A percentile compares a stretch with the other conserved stretches of the same genome.
phyloP scores from a whole-genome alignment of 2,113 vertebrate species.

The Nannospalax galili region DNA sequence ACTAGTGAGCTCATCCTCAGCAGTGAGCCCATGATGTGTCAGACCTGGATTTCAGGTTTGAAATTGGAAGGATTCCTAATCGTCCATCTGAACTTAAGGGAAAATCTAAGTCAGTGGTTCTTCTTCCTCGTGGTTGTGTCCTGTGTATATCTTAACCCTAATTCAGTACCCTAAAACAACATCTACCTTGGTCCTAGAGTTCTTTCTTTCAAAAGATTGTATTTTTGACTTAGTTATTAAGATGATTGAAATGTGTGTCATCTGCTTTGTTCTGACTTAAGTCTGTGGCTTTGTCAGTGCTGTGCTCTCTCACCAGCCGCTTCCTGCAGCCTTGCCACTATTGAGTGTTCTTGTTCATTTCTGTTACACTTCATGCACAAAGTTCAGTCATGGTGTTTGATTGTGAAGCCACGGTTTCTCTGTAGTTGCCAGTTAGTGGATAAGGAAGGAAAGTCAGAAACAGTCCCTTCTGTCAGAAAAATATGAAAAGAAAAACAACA shows the following conservation, averaged over 20 bases:
- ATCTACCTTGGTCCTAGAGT: slow-evolving; percentile 66
- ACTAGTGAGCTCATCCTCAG: background rate
- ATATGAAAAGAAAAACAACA: background rate
- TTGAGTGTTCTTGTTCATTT: background rate
- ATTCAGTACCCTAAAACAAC: slow-evolving; percentile 5
- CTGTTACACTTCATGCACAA: background rate
- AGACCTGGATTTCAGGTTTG: background rate
- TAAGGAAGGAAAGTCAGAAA: background rate
- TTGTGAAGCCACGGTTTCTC: background rate
- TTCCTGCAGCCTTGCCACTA: background rate
- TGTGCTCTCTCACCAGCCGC: background rate
- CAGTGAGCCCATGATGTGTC: background rate
- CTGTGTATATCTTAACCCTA: slow-evolving; percentile 28
- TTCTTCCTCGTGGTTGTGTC: background rate
- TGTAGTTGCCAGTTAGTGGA: background rate
- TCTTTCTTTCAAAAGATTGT: slow-evolving; percentile 4
- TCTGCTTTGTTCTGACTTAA: background rate
- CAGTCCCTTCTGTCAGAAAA: background rate
- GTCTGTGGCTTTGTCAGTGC: background rate
- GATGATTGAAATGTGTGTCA: background rate
- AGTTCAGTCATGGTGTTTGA: background rate
- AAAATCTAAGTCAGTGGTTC: slow-evolving; percentile 19
- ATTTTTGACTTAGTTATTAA: slow-evolving; percentile 34
- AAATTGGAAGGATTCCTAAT: slow-evolving; percentile 5
- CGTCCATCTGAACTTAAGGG: background rate